Evolutionary conservation across 2,113 vertebrate species (phyloP).

Genomic region (Telmatochromis sp.): DNA sequence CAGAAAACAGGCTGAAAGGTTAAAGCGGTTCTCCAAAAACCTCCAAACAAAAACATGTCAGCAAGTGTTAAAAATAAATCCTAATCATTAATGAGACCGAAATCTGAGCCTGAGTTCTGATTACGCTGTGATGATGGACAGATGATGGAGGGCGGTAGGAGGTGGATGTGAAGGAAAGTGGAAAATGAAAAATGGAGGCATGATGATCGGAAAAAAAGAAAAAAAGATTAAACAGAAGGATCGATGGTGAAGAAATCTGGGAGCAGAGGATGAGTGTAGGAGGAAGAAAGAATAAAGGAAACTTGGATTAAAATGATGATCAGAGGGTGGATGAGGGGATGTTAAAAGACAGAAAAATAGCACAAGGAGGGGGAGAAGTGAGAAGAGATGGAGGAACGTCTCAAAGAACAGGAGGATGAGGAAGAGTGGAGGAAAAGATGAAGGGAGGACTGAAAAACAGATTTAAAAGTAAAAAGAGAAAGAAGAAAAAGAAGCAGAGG

Average conservation of each 20-base stretch:
- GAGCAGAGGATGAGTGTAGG: neutral
- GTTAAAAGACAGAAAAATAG: neutral
- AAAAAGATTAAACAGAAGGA: neutral
- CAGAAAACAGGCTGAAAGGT: neutral
- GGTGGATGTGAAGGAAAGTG: neutral
- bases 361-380: neutral
- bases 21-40: fast-evolving
- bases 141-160: neutral
- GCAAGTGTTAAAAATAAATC: neutral
- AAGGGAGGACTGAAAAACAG: neutral
- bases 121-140: neutral
- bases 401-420: neutral
- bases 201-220: neutral
- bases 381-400: neutral
- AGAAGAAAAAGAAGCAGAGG: neutral
- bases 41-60: neutral
- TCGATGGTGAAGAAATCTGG: neutral
- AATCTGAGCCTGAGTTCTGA: neutral
- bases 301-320: neutral
- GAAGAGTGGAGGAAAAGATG: neutral
- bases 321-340: neutral
- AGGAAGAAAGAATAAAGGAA: neutral
- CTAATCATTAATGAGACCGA: neutral
- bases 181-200: neutral
- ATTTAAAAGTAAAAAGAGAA: neutral